Evolutionary conservation across 2,113 vertebrate genomes (phyloP), one percentile per base, ranked within the genome.

Genomic region (Phainopepla nitens): DNA sequence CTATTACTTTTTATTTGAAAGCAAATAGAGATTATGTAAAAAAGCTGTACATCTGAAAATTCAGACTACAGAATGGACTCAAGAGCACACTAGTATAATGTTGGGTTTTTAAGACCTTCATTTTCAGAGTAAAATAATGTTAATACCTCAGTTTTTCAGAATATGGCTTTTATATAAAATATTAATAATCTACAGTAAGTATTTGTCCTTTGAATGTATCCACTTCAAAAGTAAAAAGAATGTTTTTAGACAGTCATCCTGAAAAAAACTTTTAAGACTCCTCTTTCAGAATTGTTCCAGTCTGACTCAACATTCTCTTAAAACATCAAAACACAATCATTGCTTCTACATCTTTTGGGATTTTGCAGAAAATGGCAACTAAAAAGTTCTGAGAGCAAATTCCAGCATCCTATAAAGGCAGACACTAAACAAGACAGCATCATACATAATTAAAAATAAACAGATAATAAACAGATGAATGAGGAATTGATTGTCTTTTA

Each of bases 91-190:
- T 47, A 27, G 29, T 7, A 73, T 25, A 50, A 80, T 19, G 17
- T 0, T 24, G 20, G 0, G 0, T 53, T 50, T 64, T 81, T 47
- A 17, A 54, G n/a, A 91, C 17, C 12, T 87, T 21, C 3, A 1
- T 87, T 96, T 72, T 85, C 44, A 72, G 78, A 71, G 10, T 42
- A 80, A 77, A 51, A 70, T 9, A 68, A 66, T 47, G 64, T 36
- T 22, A 73, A 35, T 31, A 66, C 6, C 3, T 64, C 39, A 10
- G 5, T 31, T 89, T 92, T 89, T 49, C 51, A 89, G 39, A 66
- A 22, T 35, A 78, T 6, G 2, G 1, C 42, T 95, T 71, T 77
- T 41, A 71, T 8, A 68, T 58, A 47, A 70, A 87, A 50, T 33
- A 89, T 27, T 50, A 90, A 57, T 65, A 56, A 39, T 11, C 28